Evolutionary conservation across 2,888 invertebrate species (phyloP), one percentile per base, ranked within the genome.

Genomic region (Sthenelais limicola): DNA sequence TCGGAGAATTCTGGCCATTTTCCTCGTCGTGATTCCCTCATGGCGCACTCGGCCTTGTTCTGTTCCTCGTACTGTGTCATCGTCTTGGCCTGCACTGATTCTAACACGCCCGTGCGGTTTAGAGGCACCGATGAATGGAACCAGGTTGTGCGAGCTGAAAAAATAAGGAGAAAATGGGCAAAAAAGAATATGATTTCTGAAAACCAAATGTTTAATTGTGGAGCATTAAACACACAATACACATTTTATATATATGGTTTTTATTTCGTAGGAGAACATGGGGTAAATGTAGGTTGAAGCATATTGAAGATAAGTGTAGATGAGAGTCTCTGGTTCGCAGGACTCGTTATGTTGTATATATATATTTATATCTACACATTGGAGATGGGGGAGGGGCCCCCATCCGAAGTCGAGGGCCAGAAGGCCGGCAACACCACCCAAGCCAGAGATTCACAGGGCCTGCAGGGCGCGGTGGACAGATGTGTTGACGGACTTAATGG

Each of bases 1-100:
- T 86, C 87, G 12, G 85, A 82, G 69, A 81, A 83, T 33, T 81
- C 79, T 18, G 86, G 86, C 80, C 82, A 86, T 74, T 81, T 74
- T 32, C 76, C 80, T 67, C 77, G 79, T 9, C 78, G 62, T 12
- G 32, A 24, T 7, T 72, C 71, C n/a, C 78, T 38, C 30, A 74
- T 73, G 35, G 48, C 30, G 48, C 78, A 73, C 18, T 82, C 77
- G n/a, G 71, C 71, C 26, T 73, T 68, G 32, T 76, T 26, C 9
- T 80, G 74, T 21, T 75, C 73, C 48, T 82, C 78, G 68, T 87
- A 85, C 68, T 84, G 83, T 0, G 80, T 82, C n/a, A 68, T 72
- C 4, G 86, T 84, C 74, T 87, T 87, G 0, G 81, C 81, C 15
- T 81, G 72, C 12, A 86, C 83, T 47, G 81, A 78, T 58, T 83